Evolutionary conservation across 2,888 invertebrate species (phyloP).

Genomic region (Diarsia brunnea): DNA sequence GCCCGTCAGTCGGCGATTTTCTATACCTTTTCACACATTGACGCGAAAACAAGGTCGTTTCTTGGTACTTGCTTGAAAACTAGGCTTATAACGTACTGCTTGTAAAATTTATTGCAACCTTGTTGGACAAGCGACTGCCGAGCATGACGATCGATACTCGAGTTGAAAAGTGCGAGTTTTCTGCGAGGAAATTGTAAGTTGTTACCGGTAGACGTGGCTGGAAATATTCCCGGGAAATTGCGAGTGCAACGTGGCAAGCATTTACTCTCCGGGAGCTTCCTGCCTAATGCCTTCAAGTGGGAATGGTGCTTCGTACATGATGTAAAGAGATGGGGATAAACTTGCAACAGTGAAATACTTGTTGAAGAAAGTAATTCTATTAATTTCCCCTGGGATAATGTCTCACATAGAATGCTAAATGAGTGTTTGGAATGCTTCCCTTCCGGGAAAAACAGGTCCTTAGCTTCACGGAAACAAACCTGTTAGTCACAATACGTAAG

Average conservation of each 20-base stretch:
- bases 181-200: slow-evolving; percentile 45
- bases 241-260: slow-evolving; percentile 29
- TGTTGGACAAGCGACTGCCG: slow-evolving; percentile 31
- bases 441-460: not conserved
- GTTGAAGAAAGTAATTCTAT: not conserved
- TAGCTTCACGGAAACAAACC: not conserved
- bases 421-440: not conserved
- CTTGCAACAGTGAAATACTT: not conserved
- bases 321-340: not conserved
- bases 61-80: slow-evolving; percentile 20
- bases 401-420: slow-evolving; percentile 4
- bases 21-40: slow-evolving; percentile 74
- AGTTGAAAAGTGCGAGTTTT: slow-evolving; percentile 30
- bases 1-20: slow-evolving; percentile 68
- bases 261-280: slow-evolving; percentile 7
- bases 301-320: not conserved
- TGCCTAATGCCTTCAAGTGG: not conserved
- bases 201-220: slow-evolving; percentile 25
- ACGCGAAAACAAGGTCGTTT: slow-evolving; percentile 72
- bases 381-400: not conserved
- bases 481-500: not conserved
- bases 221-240: slow-evolving; percentile 43
- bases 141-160: slow-evolving; percentile 38
- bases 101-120: slow-evolving; percentile 43
- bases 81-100: slow-evolving; percentile 2